These are phyloP conservation scores for Drosophila albomicans DNA, from an alignment of 1,140 invertebrate genomes.

Conservation along the genomic window DNA sequence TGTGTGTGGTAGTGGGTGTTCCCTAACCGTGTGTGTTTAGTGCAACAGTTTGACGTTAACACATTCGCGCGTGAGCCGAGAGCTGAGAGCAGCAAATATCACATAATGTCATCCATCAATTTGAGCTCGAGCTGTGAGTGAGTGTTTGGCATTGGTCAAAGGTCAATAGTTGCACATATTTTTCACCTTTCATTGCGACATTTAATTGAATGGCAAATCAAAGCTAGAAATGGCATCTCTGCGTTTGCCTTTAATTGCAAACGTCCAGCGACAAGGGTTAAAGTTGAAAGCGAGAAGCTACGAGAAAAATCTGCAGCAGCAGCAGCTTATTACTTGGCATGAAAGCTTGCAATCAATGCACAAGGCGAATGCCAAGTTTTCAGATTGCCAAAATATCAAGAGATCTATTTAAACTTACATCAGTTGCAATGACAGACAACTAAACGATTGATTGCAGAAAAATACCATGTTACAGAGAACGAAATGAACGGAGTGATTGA, in stretches of 20 bases:
- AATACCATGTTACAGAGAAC: no score
- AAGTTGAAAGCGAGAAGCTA: not conserved
- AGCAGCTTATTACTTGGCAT: no score
- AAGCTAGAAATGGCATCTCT: conserved; percentile 15
- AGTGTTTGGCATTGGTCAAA: conserved; percentile 27
- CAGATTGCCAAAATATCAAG: no score
- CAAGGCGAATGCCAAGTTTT: no score
- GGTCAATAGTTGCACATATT: conserved; percentile 20
- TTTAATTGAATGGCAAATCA: conserved; percentile 41
- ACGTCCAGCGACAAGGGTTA: not conserved
- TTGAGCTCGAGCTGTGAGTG: conserved; percentile 1
- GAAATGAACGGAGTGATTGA: no score
- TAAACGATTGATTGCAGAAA: no score
- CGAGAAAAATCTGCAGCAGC: not conserved
- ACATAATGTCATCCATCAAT: conserved; percentile 45
- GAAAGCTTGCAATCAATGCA: no score
- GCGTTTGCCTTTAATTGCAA: not conserved
- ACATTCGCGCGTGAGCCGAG: conserved; percentile 19
- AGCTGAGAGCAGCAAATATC: conserved; percentile 19
- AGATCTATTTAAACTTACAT: no score
- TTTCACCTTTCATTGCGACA: conserved; percentile 14
- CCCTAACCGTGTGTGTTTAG: conserved; percentile 2
- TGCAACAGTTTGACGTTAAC: conserved; percentile 43
- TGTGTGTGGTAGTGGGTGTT: conserved; percentile 6
- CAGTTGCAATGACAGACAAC: no score